Evolutionary conservation across 2,113 vertebrate species (phyloP), one percentile per base, ranked within the genome.

Genomic region (Ciconia boyciana): DNA sequence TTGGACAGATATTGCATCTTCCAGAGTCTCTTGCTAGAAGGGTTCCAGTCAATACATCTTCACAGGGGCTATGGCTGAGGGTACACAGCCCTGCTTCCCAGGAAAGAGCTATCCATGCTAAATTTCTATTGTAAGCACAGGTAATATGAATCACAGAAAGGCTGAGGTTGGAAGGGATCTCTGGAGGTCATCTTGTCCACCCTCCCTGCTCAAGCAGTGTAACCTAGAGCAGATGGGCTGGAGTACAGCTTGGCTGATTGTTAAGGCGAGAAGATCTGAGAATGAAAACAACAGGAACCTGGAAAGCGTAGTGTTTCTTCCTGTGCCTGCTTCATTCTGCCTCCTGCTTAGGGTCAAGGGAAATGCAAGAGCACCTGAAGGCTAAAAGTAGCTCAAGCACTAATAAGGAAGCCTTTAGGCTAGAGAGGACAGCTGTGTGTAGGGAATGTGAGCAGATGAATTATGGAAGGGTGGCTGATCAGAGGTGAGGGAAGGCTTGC

Each of bases 391-490:
- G 43, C 68, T 66, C 24, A 15, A 44, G 41, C 8, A 61, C 41
- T 9, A 13, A 34, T 2, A 25, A 7, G 4, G 34, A 22, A 78
- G 19, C 8, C 57, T 64, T 54, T 9, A n/a, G 41, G 28, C 28
- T 41, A 22, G 16, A 69, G 39, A 64, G 41, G 62, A 39, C 24
- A 60, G 17, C 29, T n/a, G 11, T 51, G 22, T 2, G 3, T 60
- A 55, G 0, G 54, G 12, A 71, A 17, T 6, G 34, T 0, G 1
- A 81, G n/a, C 1, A 10, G 46, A 5, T 3, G 13, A 25, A 39
- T 29, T 65, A 5, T 9, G 43, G 43, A 58, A 43, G 16, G 9
- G 64, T 92, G 60, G 39, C 41, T 64, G 44, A 24, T 44, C 17
- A 28, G 34, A 32, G 48, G 5, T 54, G 46, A 51, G 36, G 32